These are phyloP conservation scores for Psilopsiagon aymara DNA, from an alignment of 2,113 vertebrate genomes.

Conservation along the genomic window DNA sequence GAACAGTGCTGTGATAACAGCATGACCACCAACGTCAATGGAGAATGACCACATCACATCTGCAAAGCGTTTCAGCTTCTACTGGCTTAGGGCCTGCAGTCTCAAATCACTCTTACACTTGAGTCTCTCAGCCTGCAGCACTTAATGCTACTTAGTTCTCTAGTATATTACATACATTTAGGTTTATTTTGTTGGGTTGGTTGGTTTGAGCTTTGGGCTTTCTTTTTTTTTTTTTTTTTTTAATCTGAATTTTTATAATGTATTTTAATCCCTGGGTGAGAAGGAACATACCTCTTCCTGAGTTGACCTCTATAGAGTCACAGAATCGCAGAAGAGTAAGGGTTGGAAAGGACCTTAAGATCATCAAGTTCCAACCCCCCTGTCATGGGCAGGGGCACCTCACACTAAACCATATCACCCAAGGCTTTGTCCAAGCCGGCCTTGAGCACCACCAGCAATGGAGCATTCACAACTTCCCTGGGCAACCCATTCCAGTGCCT, in stretches of 20 bases:
- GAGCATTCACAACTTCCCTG: too few relatives aligned
- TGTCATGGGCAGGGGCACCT: too few relatives aligned
- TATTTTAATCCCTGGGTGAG: background rate
- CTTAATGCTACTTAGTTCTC: background rate
- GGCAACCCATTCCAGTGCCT: too few relatives aligned
- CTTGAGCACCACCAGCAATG: too few relatives aligned
- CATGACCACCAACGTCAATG: constrained; percentile 23
- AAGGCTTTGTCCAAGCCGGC: too few relatives aligned
- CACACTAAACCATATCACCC: too few relatives aligned
- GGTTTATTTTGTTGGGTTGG: background rate
- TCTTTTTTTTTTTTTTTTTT: background rate
- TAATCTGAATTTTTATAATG: background rate
- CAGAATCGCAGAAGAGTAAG: too few relatives aligned
- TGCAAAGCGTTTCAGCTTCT: constrained; percentile 38
- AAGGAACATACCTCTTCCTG: background rate
- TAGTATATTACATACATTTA: background rate
- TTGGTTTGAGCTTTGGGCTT: background rate
- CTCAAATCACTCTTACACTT: background rate
- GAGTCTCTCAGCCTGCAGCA: background rate
- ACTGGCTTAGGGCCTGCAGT: background rate
- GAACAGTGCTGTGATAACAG: constrained; percentile 24
- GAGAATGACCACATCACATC: constrained; percentile 60
- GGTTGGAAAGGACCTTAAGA: too few relatives aligned
- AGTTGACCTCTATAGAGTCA: background rate
- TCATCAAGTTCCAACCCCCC: too few relatives aligned